Percentiles rank a stretch among this genome's conserved stretches.
Evolutionary conservation across 1,140 invertebrate genomes (phyloP).

Genomic region (Monochamus saltuarius): DNA sequence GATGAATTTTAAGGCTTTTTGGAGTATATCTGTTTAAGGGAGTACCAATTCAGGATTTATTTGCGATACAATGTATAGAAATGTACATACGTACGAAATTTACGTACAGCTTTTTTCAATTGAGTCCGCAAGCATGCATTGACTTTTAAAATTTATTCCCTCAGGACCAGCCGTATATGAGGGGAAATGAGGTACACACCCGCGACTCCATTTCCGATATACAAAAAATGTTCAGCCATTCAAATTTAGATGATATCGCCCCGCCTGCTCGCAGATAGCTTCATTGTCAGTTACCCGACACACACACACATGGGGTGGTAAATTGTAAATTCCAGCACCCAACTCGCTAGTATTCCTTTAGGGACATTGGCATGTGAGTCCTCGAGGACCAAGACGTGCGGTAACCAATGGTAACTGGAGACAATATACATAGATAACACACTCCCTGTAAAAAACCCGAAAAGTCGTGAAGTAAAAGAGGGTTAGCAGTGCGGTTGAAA

Average conservation of each 20-base stretch:
- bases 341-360: constrained; percentile 20
- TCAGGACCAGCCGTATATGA: too few relatives aligned
- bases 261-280: constrained; percentile 8
- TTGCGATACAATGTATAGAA: too few relatives aligned
- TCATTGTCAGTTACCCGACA: constrained; percentile 30
- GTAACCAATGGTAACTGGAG: constrained; percentile 30
- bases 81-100: too few relatives aligned
- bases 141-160: too few relatives aligned
- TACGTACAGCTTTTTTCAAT: too few relatives aligned
- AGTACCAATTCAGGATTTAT: too few relatives aligned
- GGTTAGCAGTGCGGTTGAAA: too few relatives aligned
- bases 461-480: constrained; percentile 18
- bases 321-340: constrained; percentile 31
- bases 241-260: background rate
- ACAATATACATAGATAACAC: constrained; percentile 27
- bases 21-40: too few relatives aligned
- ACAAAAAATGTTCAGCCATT: constrained; percentile 5
- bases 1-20: too few relatives aligned
- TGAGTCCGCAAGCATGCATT: too few relatives aligned
- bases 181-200: background rate
- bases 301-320: constrained; percentile 22
- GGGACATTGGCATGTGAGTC: constrained; percentile 25
- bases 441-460: constrained; percentile 15
- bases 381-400: constrained; percentile 28
- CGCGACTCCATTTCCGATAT: constrained; percentile 1